These are phyloP conservation scores for Lasioglossum pauxillum DNA, from an alignment of 2,888 invertebrate genomes.

Conservation along the genomic window DNA sequence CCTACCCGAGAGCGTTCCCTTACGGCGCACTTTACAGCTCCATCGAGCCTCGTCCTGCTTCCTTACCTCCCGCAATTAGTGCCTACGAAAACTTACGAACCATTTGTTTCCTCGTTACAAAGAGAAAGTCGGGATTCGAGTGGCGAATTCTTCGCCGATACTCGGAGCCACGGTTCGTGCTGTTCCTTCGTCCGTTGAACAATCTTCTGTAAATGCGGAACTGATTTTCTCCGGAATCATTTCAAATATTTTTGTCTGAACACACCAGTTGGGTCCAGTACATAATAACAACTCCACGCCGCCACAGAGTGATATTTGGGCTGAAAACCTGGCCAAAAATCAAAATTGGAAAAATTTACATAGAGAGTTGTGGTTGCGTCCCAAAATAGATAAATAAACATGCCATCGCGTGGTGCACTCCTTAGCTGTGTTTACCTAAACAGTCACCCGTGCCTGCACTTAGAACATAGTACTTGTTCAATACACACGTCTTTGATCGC, in stretches of 20 bases:
- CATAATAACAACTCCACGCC: no score
- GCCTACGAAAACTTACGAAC: slow-evolving; percentile 75
- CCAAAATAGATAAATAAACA: no score
- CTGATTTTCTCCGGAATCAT: not conserved
- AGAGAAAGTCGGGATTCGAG: slow-evolving; percentile 44
- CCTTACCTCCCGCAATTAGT: slow-evolving; percentile 77
- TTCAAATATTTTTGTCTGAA: not conserved
- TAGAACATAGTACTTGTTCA: no score
- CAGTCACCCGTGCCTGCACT: no score
- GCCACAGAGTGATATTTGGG: no score
- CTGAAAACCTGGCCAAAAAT: no score
- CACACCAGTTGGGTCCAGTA: no score
- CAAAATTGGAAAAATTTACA: no score
- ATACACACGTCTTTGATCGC: no score
- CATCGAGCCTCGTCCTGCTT: slow-evolving; percentile 63
- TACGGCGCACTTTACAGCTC: slow-evolving; percentile 62
- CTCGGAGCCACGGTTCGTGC: not conserved
- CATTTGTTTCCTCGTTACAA: slow-evolving; percentile 66
- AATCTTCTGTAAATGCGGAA: not conserved
- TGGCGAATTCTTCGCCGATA: slow-evolving; percentile 1
- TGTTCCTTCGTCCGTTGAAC: not conserved
- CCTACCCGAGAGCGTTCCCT: slow-evolving; percentile 67
- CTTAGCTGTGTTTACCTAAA: no score
- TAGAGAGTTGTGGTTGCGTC: no score
- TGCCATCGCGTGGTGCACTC: no score